Evolutionary conservation across 2,113 vertebrate species (phyloP).

Genomic region (Pteropus alecto): DNA sequence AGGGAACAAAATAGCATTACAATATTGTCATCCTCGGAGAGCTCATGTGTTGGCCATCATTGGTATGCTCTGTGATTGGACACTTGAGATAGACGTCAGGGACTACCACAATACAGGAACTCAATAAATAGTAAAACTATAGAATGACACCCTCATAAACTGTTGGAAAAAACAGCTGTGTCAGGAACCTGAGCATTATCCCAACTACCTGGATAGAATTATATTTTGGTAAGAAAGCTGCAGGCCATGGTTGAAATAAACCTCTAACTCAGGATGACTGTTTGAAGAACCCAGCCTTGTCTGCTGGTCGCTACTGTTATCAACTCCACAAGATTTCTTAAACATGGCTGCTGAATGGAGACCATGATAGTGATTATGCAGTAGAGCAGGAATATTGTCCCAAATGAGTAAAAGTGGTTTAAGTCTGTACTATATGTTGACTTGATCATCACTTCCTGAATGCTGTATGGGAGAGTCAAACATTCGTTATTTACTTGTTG

Average conservation of each 20-base stretch:
- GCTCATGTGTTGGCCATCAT: background rate
- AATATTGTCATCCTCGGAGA: background rate
- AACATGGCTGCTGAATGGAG: background rate
- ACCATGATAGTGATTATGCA: background rate
- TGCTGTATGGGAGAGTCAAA: background rate
- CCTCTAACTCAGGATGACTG: background rate
- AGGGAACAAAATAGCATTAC: background rate
- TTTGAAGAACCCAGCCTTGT: background rate
- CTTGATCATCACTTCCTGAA: background rate
- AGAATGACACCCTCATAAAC: background rate
- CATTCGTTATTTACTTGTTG: background rate
- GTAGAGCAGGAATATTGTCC: background rate
- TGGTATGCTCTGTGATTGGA: background rate
- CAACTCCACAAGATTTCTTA: background rate
- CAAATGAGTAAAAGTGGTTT: background rate
- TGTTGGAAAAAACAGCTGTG: background rate
- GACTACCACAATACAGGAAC: background rate
- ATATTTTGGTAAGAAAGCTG: background rate
- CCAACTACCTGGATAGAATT: background rate
- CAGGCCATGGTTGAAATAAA: background rate
- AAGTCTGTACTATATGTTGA: background rate
- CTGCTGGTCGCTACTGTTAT: background rate
- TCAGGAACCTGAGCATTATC: background rate
- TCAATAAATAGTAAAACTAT: background rate
- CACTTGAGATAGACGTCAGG: background rate